Conservation (phyloP, 2,888 invertebrate genomes). For the Phorcus lineatus region DNA sequence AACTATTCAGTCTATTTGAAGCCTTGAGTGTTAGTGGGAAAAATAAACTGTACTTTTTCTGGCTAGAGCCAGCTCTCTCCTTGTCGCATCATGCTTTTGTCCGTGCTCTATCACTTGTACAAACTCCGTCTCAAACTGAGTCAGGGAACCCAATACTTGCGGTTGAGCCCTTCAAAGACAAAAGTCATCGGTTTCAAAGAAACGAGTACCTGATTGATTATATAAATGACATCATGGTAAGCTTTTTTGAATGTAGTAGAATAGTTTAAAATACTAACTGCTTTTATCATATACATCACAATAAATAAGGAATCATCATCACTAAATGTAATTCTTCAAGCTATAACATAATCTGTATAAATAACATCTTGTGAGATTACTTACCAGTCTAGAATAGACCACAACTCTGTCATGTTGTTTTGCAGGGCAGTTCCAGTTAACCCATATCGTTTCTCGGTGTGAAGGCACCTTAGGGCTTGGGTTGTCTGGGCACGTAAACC, state of each 20-base stretch:
- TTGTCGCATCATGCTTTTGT: slow-evolving; percentile 69
- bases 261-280: too few relatives aligned
- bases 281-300: too few relatives aligned
- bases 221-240: too few relatives aligned
- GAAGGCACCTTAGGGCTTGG: slow-evolving; percentile 59
- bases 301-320: too few relatives aligned
- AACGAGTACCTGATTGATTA: too few relatives aligned
- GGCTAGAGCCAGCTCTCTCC: slow-evolving; percentile 70
- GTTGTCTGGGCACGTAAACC: slow-evolving; percentile 67
- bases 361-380: slow-evolving; percentile 11
- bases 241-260: too few relatives aligned
- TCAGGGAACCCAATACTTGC: slow-evolving; percentile 59
- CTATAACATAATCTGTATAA: too few relatives aligned
- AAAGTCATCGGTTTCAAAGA: too few relatives aligned
- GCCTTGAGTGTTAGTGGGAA: too few relatives aligned
- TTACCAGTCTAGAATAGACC: slow-evolving; percentile 72
- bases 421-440: slow-evolving; percentile 73
- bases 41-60: slow-evolving; percentile 69
- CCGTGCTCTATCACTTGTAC: slow-evolving; percentile 63
- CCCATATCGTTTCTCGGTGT: slow-evolving; percentile 63
- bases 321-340: too few relatives aligned
- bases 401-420: slow-evolving; percentile 70
- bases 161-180: slow-evolving; percentile 65
- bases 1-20: background rate
- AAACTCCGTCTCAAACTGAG: slow-evolving; percentile 61